Base-by-base conservation (phyloP, 1,140 invertebrate species). In the Galleria mellonella region DNA sequence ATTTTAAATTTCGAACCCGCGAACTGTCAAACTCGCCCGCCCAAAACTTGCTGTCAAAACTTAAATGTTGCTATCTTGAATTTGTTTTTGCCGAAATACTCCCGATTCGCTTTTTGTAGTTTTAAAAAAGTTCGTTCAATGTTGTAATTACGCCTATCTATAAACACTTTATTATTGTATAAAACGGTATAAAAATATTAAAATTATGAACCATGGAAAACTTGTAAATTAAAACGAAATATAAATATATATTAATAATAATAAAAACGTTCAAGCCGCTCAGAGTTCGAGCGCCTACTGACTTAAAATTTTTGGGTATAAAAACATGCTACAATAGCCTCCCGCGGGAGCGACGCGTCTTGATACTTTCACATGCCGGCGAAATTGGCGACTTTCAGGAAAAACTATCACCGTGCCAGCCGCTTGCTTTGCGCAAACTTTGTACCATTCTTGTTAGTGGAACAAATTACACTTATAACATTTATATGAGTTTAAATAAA, bases 241-340 rank as follows among this genome's bases (percentile, higher is more conserved):
- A 85, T 83, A 85, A 82, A 85, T 85, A 83, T 85, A 84, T 82
- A 82, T 78, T 81, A 81, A 75, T 81, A 82, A 76, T 77, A 78
- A 79, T 84, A 84, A 79, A 83, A 83, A 73, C 82, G 82, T 85
- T 71, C 68, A 72, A 76, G 72, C 73, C 63, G 76, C 78, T 78
- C 82, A 51, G 82, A 83, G 78, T 82, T 69, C 78, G 82, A 82
- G 82, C 82, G 82, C 76, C 78, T 85, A 85, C 82, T 85, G 82
- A 85, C 78, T 85, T 85, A 83, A 85, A 85, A 85, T 85, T 85
- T 85, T 85, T 85, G 82, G 82, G 82, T 75, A 85, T 85, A 85
- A 85, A 85, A 85, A 85, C 82, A 85, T 78, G 82, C 82, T 85
- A 85, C 82, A 83, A 85, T 83, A 73, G 82, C 73, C 77, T 75